Evolutionary conservation across 2,113 vertebrate genomes (phyloP).

Genomic region (Lucifuga dentata): DNA sequence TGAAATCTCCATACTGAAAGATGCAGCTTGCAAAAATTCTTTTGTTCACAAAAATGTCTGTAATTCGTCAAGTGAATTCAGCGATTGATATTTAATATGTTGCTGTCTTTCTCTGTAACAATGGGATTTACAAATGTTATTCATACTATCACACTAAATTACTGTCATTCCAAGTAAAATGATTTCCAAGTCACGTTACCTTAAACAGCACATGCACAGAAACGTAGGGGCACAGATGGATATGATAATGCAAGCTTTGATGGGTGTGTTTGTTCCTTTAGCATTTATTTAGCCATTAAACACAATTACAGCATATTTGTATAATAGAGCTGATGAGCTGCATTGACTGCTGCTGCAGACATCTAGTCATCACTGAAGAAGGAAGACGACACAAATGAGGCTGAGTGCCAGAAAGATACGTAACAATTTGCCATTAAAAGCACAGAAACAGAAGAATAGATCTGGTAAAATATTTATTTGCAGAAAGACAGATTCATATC

Average conservation of each 20-base stretch:
- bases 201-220: slow-evolving; percentile 8
- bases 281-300: slow-evolving; percentile 49
- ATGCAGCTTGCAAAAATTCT: too few relatives aligned
- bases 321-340: slow-evolving; percentile 29
- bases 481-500: neutral
- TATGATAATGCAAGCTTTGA: slow-evolving; percentile 7
- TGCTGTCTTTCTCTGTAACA: neutral
- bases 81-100: too few relatives aligned
- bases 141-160: slow-evolving; percentile 5
- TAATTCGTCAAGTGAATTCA: neutral
- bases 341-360: slow-evolving; percentile 40
- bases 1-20: too few relatives aligned
- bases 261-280: slow-evolving; percentile 27
- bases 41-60: too few relatives aligned
- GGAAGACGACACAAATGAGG: slow-evolving; percentile 6
- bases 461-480: neutral
- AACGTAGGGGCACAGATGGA: neutral
- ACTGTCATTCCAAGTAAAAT: neutral
- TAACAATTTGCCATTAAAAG: neutral
- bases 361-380: slow-evolving; percentile 42
- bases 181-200: slow-evolving; percentile 6
- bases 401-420: neutral
- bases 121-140: slow-evolving; percentile 6
- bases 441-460: slow-evolving; percentile 3
- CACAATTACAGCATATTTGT: slow-evolving; percentile 30